Percentiles rank a stretch among this genome's conserved stretches.
phyloP scores from a whole-genome alignment of 2,113 vertebrate species.

The Silurus meridionalis region DNA sequence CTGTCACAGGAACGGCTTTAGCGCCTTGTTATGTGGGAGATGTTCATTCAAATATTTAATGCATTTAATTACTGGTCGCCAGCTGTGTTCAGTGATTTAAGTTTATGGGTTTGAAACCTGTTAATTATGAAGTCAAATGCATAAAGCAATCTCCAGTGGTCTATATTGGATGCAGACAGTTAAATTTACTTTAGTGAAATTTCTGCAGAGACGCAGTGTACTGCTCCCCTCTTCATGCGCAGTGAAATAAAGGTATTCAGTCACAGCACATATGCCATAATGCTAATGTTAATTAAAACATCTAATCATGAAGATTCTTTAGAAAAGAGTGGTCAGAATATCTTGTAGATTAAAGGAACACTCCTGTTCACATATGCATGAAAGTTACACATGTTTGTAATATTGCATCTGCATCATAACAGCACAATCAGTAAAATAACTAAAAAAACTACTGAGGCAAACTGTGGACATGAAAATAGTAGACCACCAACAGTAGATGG shows the following conservation, averaged over 20 bases:
- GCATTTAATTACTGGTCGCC: slow-evolving; percentile 81
- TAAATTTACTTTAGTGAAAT: slow-evolving; percentile 80
- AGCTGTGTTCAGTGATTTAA: slow-evolving; percentile 80
- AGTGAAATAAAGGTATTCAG: slow-evolving; percentile 58
- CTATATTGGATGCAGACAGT: slow-evolving; percentile 77
- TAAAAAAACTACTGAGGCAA: not conserved
- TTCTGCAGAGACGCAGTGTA: slow-evolving; percentile 67
- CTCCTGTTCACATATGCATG: not conserved
- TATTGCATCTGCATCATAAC: not conserved
- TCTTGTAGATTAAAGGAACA: slow-evolving; percentile 31
- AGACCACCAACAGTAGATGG: not conserved
- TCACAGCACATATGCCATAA: slow-evolving; percentile 60
- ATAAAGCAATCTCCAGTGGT: slow-evolving; percentile 79
- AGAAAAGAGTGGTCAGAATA: slow-evolving; percentile 37
- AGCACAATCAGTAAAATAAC: slow-evolving; percentile 10
- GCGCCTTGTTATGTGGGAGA: slow-evolving; percentile 77
- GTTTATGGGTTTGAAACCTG: slow-evolving; percentile 81
- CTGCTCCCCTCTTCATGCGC: slow-evolving; percentile 52
- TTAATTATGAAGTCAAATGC: slow-evolving; percentile 82
- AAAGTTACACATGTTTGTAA: slow-evolving; percentile 7
- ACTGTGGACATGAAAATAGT: not conserved
- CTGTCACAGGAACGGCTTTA: slow-evolving; percentile 64
- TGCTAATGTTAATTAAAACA: slow-evolving; percentile 60
- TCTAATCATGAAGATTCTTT: slow-evolving; percentile 51
- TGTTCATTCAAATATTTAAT: slow-evolving; percentile 81